These are phyloP conservation scores for Nowickia ferox DNA, from an alignment of 2,888 invertebrate species.

Conservation along the genomic window DNA sequence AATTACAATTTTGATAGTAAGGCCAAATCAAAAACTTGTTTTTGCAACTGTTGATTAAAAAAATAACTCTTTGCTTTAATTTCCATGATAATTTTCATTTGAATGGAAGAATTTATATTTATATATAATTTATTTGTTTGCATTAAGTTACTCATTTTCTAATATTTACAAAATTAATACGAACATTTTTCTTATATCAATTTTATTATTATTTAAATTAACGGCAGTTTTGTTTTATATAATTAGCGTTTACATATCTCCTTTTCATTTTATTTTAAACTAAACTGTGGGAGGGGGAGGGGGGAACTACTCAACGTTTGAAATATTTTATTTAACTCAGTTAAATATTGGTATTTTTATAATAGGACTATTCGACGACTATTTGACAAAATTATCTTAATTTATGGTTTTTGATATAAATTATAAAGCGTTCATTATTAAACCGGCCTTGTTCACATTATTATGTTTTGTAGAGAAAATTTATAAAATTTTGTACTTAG, in stretches of 20 bases:
- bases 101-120: slow-evolving; percentile 70
- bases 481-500: no score
- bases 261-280: slow-evolving; percentile 26
- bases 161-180: slow-evolving; percentile 67
- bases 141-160: slow-evolving; percentile 64
- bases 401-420: no score
- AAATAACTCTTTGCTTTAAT: slow-evolving; percentile 19
- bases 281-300: no score
- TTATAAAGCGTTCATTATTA: no score
- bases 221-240: slow-evolving; percentile 76
- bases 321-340: slow-evolving; percentile 1
- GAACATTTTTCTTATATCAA: slow-evolving; percentile 36
- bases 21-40: slow-evolving; percentile 22
- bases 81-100: slow-evolving; percentile 51
- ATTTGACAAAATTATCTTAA: no score
- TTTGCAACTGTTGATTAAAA: slow-evolving; percentile 8
- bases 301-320: slow-evolving; percentile 38
- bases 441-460: no score
- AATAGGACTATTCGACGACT: neutral
- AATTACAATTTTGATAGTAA: slow-evolving; percentile 36
- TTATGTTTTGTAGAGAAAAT: no score
- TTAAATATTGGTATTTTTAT: neutral
- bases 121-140: slow-evolving; percentile 70
- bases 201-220: slow-evolving; percentile 72
- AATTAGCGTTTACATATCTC: slow-evolving; percentile 65